Base-by-base conservation (phyloP, 1,140 invertebrate genomes). In the Orchesella cincta region DNA sequence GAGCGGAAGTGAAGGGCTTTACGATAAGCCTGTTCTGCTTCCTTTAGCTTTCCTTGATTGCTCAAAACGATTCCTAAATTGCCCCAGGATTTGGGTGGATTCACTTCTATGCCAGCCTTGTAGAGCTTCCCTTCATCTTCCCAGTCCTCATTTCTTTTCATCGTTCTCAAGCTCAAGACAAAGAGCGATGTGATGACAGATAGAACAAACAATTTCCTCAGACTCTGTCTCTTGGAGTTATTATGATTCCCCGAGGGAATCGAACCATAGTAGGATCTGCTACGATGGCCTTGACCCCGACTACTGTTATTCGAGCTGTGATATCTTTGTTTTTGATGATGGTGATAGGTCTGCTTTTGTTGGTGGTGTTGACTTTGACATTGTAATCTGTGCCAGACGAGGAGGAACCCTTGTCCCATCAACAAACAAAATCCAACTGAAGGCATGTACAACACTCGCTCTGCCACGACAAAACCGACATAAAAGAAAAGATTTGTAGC, bases 391-490 rank as follows among this genome's bases (percentile, higher is more conserved):
- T 67, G 79, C 62, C 62, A 73, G 1, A 73, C 16, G 35, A 8
- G 36, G 36, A 51, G 39, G 28, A 73, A 73, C 1, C 92, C 93
- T 51, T 94, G 87, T 23, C 93, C 94, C 20, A 95, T 86, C 52
- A 98, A 87, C 80, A 98, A 88, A 86, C 95, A 98, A 85, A 93
- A 96, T 36, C 97, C 97, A 81, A 98, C 93, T 85, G 95, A 98
- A 34, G 97, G 96, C 83, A 97, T 89, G 85, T 98, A 98, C 28
- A 98, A 88, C 73, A 98, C 93, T 79, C 97, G 88, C 86, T 98
- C 97, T 39, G 97, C 97, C 12, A 98, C 93, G 31, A 98, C 96
- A 73, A 98, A 98, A 8, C 97, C 97, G 75, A 98, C 96, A 83
- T 97, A 96, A 87, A 98, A 97, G 85, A 98, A 91, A 73, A 92